Evolutionary conservation across 1,140 invertebrate genomes (phyloP).

Genomic region (Stenopsyche tienmushanensis): DNA sequence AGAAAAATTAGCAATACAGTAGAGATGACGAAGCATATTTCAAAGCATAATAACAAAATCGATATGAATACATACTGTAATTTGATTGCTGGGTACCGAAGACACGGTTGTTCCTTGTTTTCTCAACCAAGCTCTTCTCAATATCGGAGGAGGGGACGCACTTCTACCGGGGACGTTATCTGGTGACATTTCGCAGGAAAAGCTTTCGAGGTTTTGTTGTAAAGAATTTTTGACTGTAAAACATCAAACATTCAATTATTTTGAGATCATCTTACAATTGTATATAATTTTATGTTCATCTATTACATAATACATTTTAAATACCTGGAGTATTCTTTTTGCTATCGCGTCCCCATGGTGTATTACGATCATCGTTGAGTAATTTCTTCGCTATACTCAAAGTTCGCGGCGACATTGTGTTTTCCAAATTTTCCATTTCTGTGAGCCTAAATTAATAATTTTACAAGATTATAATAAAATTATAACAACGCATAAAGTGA

Average conservation of each 20-base stretch:
- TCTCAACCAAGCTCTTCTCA: slow-evolving; percentile 52
- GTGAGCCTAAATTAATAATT: slow-evolving; percentile 6
- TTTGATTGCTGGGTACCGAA: slow-evolving; percentile 25
- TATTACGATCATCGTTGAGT: neutral
- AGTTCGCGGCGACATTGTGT: slow-evolving; percentile 8
- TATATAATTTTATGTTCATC: slow-evolving; percentile 1
- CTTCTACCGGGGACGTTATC: slow-evolving; percentile 10
- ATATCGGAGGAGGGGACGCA: slow-evolving; percentile 59
- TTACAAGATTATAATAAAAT: neutral
- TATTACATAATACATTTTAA: neutral
- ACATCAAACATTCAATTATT: too few relatives aligned
- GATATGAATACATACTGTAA: neutral
- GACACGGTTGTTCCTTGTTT: slow-evolving; percentile 42
- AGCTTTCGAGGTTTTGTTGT: slow-evolving; percentile 6
- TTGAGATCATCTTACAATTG: neutral
- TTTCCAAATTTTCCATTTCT: slow-evolving; percentile 12
- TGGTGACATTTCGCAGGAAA: slow-evolving; percentile 1
- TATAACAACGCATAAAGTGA: neutral
- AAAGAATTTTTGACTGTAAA: slow-evolving; percentile 5
- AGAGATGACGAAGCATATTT: neutral
- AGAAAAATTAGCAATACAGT: too few relatives aligned
- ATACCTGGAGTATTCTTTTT: slow-evolving; percentile 11
- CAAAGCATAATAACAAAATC: neutral
- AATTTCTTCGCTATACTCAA: slow-evolving; percentile 13
- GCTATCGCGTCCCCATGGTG: neutral